Percentiles rank a stretch among this genome's conserved stretches.
Evolutionary conservation across 2,888 invertebrate genomes (phyloP).

Genomic region (Sepiola atlantica): DNA sequence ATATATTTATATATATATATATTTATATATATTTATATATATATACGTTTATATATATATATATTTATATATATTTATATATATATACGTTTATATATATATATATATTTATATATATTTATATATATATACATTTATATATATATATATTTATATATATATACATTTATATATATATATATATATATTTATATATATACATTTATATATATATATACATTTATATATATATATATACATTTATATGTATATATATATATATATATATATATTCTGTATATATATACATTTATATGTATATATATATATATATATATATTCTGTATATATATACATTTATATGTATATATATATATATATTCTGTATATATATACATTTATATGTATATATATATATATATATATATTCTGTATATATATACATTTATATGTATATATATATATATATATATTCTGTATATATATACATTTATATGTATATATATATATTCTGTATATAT

Average conservation of each 20-base stretch:
- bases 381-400: background rate
- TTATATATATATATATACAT: background rate
- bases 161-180: background rate
- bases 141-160: background rate
- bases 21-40: background rate
- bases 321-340: background rate
- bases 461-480: conserved; percentile 35
- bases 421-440: background rate
- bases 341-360: background rate
- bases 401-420: too few species aligned
- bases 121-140: background rate
- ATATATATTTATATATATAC: background rate
- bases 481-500: background rate
- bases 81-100: background rate
- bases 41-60: background rate
- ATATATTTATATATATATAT: background rate
- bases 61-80: background rate
- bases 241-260: background rate
- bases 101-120: background rate
- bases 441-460: too few species aligned
- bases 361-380: background rate
- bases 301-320: background rate
- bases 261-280: background rate
- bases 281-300: background rate
- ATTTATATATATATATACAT: background rate